Conservation (phyloP, 2,797 vertebrate genomes). For the Lacerta agilis region DNA sequence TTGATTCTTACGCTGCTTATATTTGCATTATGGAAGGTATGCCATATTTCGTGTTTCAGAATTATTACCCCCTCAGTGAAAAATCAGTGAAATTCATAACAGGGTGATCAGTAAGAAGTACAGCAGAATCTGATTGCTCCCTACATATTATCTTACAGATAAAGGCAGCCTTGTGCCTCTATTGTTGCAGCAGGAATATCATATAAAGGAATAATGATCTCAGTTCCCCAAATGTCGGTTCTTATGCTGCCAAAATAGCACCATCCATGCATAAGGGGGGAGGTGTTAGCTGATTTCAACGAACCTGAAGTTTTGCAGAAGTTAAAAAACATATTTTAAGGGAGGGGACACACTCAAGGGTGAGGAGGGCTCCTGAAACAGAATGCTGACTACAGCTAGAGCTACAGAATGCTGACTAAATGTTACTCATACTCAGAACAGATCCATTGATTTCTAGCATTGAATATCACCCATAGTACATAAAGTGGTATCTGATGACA, state of each 20-base stretch:
- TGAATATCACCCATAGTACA: not conserved
- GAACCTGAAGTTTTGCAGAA: too few relatives aligned
- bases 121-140: not conserved
- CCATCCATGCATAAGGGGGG: too few relatives aligned
- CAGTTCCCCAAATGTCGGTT: too few relatives aligned
- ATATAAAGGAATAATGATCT: too few relatives aligned
- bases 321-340: too few relatives aligned
- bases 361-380: too few relatives aligned
- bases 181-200: not conserved
- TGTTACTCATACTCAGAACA: not conserved
- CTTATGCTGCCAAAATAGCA: too few relatives aligned
- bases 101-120: not conserved
- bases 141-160: not conserved
- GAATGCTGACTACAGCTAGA: too few relatives aligned
- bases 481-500: not conserved
- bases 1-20: constrained; percentile 93
- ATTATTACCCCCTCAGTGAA: not conserved
- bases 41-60: constrained; percentile 9
- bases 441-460: too few relatives aligned
- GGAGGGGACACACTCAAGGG: too few relatives aligned
- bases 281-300: too few relatives aligned
- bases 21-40: constrained; percentile 95
- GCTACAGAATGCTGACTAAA: too few relatives aligned
- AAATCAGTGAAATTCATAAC: not conserved
- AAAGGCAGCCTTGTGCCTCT: not conserved